A percentile compares a stretch with the other conserved stretches of the same genome.
These are phyloP conservation scores for Poeciliopsis prolifica DNA, from an alignment of 2,113 vertebrate species.

Conservation along the genomic window DNA sequence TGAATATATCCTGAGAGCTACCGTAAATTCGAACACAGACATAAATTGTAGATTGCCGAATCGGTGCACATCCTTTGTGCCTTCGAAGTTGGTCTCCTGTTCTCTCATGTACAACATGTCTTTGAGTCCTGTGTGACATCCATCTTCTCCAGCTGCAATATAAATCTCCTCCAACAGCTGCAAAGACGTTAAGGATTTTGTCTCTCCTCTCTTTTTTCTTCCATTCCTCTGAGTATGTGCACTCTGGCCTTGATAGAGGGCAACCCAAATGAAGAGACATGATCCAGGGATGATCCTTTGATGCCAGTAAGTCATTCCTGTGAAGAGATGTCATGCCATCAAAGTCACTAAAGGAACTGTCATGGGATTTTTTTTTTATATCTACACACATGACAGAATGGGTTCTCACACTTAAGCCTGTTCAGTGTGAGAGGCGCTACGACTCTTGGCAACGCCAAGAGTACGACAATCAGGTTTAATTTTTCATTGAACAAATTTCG, in stretches of 20 bases:
- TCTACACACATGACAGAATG: constrained; percentile 10
- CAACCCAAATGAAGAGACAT: constrained; percentile 68
- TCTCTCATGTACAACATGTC: not conserved
- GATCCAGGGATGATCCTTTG: constrained; percentile 55
- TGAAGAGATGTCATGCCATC: constrained; percentile 51
- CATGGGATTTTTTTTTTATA: not conserved
- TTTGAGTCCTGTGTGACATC: constrained; percentile 15
- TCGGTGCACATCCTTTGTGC: not conserved
- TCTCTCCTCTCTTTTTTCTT: constrained; percentile 19
- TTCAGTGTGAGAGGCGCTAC: constrained; percentile 7
- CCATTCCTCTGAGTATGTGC: not conserved
- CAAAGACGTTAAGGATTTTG: constrained; percentile 33
- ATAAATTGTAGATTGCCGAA: not conserved
- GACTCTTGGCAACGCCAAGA: not conserved
- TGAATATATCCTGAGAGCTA: too few relatives aligned
- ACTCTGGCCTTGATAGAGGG: constrained; percentile 40
- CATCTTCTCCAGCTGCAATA: constrained; percentile 17
- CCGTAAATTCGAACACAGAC: not conserved
- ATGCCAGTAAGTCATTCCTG: constrained; percentile 70
- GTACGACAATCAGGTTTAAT: not conserved
- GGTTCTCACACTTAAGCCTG: constrained; percentile 1
- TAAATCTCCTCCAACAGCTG: constrained; percentile 18
- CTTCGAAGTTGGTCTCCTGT: not conserved
- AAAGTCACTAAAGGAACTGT: constrained; percentile 26
- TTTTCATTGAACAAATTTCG: not conserved